A percentile compares a stretch with the other conserved stretches of the same genome.
These are phyloP conservation scores for Flexamia atlantica DNA, from an alignment of 2,888 invertebrate species.

Conservation along the genomic window DNA sequence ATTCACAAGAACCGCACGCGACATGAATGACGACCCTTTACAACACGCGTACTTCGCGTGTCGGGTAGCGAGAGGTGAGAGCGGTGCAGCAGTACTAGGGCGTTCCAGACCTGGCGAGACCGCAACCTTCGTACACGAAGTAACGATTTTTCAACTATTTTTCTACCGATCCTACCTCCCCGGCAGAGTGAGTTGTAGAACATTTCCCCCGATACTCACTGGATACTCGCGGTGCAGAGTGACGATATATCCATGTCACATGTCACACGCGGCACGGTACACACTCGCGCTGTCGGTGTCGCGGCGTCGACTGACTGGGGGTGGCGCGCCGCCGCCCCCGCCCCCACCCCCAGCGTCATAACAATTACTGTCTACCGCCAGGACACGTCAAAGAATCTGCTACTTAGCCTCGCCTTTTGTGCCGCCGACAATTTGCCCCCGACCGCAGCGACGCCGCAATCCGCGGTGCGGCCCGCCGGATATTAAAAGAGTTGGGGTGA, in stretches of 20 bases:
- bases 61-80: not conserved
- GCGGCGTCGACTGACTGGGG: constrained; percentile 1
- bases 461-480: not conserved
- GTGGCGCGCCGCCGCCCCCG: constrained; percentile 14
- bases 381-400: constrained; percentile 46
- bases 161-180: not conserved
- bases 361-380: constrained; percentile 40
- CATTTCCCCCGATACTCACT: not conserved
- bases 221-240: no score
- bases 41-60: not conserved
- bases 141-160: not conserved
- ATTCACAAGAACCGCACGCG: not conserved
- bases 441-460: constrained; percentile 17
- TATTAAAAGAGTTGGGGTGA: constrained; percentile 14
- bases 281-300: constrained; percentile 13
- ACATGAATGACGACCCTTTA: not conserved
- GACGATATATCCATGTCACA: constrained; percentile 46
- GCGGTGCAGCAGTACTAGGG: not conserved
- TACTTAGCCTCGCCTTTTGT: constrained; percentile 41
- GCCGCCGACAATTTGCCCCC: constrained; percentile 29
- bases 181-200: not conserved
- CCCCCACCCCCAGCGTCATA: constrained; percentile 24
- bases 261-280: constrained; percentile 18
- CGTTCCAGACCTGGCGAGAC: not conserved
- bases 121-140: not conserved